These are phyloP conservation scores for Steinernema hermaphroditum DNA, from an alignment of 2,888 invertebrate species.

Conservation along the genomic window DNA sequence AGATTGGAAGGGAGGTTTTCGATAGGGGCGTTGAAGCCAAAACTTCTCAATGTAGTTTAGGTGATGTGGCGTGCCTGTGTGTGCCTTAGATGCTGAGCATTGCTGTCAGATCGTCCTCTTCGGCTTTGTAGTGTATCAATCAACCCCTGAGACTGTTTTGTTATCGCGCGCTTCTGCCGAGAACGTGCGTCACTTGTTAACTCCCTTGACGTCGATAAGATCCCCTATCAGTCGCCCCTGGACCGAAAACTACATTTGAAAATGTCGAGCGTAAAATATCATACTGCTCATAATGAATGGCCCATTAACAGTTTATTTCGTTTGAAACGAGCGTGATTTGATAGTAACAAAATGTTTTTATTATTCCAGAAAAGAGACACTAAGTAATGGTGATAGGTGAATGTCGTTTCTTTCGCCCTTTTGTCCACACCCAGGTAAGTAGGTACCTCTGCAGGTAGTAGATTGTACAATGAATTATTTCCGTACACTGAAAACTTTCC, in stretches of 20 bases:
- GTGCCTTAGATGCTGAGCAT: not conserved
- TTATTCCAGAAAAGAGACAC: not conserved
- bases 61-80: not conserved
- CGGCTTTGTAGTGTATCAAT: conserved; percentile 28
- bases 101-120: not conserved
- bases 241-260: conserved; percentile 3
- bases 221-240: not conserved
- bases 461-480: too few relatives aligned
- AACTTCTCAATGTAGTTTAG: not conserved
- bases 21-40: not conserved
- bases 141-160: conserved; percentile 27
- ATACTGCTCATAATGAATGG: too few relatives aligned
- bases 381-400: conserved; percentile 21
- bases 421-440: conserved; percentile 1
- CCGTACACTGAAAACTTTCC: not conserved
- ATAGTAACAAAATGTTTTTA: not conserved
- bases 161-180: conserved; percentile 16
- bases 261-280: not conserved
- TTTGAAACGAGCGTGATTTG: not conserved
- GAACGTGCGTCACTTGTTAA: conserved; percentile 23
- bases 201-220: conserved; percentile 21
- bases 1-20: not conserved
- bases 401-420: not conserved
- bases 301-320: not conserved
- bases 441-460: too few relatives aligned